Evolutionary conservation across 2,797 vertebrate species (phyloP).

Genomic region (Spondyliosoma cantharus): DNA sequence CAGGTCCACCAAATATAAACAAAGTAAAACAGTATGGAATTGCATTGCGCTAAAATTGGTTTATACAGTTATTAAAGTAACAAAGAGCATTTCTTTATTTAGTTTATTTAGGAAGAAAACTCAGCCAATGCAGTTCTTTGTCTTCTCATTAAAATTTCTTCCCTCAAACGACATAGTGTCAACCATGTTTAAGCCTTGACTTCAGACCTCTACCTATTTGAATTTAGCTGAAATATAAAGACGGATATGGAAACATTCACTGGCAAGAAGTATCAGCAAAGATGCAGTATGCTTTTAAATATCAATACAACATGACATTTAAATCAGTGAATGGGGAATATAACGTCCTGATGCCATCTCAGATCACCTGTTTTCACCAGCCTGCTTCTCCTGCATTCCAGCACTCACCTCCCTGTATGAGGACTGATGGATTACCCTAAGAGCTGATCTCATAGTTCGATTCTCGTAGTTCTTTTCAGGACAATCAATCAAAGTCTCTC

Average conservation of each 20-base stretch:
- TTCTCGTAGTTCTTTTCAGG: conserved; percentile 21
- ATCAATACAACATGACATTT: conserved; percentile 17
- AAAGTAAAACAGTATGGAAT: no score
- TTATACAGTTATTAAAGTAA: no score
- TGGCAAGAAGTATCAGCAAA: background rate
- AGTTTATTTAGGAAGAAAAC: no score
- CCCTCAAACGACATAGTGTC: no score
- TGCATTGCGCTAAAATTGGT: no score
- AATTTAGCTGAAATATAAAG: conserved; percentile 10
- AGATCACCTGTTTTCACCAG: conserved; percentile 10
- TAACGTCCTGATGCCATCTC: background rate
- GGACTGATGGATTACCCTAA: conserved; percentile 59
- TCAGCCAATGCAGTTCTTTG: no score
- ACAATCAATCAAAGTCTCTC: conserved; percentile 32
- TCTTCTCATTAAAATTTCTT: no score
- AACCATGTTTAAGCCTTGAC: background rate
- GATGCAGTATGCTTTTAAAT: background rate
- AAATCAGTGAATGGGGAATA: conserved; percentile 1
- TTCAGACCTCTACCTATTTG: background rate
- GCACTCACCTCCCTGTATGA: conserved; percentile 19
- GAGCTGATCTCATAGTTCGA: conserved; percentile 65
- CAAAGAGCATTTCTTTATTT: no score
- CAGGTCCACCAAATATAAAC: no score
- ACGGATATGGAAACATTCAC: background rate
- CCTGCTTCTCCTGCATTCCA: conserved; percentile 9